Evolutionary conservation across 2,888 invertebrate species (phyloP).

Genomic region (Plebejus melissa): DNA sequence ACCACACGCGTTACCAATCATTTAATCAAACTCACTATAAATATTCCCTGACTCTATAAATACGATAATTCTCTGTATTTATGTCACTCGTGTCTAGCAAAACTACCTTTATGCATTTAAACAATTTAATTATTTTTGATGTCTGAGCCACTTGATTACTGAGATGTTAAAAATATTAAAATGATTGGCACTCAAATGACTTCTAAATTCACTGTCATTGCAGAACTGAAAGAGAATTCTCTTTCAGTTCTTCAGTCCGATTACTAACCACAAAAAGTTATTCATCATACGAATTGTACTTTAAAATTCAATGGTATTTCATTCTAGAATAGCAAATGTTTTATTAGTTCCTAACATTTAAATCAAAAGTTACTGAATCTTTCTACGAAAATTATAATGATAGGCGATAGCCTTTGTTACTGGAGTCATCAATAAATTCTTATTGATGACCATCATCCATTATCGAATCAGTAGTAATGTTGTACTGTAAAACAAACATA

Average conservation of each 20-base stretch:
- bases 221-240: too few species aligned
- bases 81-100: constrained; percentile 4
- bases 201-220: neutral
- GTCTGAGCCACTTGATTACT: neutral
- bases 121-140: neutral
- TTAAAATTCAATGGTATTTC: neutral
- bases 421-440: neutral
- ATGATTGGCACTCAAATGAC: neutral
- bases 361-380: too few species aligned
- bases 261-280: too few species aligned
- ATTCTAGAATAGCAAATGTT: too few species aligned
- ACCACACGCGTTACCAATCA: constrained; percentile 21
- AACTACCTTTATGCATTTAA: neutral
- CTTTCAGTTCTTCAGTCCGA: too few species aligned
- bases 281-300: neutral
- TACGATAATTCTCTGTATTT: constrained; percentile 12
- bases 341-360: too few species aligned
- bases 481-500: neutral
- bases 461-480: too few species aligned
- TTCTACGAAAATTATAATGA: neutral
- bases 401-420: neutral
- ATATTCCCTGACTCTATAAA: neutral
- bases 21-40: constrained; percentile 18
- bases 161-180: neutral
- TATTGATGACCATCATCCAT: too few species aligned